Evolutionary conservation across 2,797 vertebrate species (phyloP).

Genomic region (Pseudocheirus occidentalis): DNA sequence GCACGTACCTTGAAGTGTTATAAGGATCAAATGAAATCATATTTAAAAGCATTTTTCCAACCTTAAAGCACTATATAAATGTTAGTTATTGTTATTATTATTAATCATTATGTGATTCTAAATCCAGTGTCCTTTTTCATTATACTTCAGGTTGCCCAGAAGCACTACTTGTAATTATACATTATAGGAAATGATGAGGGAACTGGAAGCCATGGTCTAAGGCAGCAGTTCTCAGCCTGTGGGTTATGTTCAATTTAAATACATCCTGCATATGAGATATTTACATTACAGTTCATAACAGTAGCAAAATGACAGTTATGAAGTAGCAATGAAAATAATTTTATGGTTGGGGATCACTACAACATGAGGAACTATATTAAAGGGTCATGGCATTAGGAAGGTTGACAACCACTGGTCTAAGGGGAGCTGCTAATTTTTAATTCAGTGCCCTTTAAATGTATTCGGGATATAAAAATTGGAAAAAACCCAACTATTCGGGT

Average conservation of each 20-base stretch:
- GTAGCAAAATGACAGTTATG: too few species aligned
- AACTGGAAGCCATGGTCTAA: background rate
- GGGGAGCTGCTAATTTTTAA: too few species aligned
- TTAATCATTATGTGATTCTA: background rate
- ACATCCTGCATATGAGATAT: too few species aligned
- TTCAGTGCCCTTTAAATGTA: background rate
- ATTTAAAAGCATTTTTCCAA: background rate
- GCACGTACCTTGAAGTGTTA: background rate
- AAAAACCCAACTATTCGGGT: background rate
- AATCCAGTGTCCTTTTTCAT: background rate
- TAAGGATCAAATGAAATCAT: background rate
- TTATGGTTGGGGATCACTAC: too few species aligned
- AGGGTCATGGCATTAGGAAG: too few species aligned
- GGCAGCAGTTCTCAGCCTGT: too few species aligned
- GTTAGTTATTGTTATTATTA: background rate
- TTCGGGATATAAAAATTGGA: background rate
- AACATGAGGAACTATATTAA: too few species aligned
- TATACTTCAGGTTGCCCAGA: background rate
- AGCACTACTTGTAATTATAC: background rate
- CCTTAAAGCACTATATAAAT: background rate
- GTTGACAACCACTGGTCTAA: too few species aligned
- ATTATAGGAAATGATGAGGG: background rate
- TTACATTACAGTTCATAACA: too few species aligned
- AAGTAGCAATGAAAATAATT: too few species aligned
- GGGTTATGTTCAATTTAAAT: too few species aligned